Percentiles rank a stretch among this genome's conserved stretches.
phyloP scores from a whole-genome alignment of 2,113 vertebrate genomes.

The Butastur rufipennis region DNA sequence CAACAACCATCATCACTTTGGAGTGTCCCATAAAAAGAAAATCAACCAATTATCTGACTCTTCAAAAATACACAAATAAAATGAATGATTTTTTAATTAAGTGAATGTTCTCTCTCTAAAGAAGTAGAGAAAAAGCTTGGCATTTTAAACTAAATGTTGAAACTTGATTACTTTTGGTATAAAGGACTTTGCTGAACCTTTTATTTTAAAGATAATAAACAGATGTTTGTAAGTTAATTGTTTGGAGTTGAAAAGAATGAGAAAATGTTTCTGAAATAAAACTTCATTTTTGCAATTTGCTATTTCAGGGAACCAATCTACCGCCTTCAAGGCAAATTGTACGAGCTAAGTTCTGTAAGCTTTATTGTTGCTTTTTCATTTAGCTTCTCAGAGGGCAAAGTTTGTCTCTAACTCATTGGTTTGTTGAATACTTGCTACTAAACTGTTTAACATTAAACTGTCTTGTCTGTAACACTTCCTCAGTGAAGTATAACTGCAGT shows the following conservation, averaged over 20 bases:
- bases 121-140: background rate
- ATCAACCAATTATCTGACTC: background rate
- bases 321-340: conserved; percentile 92
- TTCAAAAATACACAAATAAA: conserved; percentile 25
- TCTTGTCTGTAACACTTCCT: conserved; percentile 63
- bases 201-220: conserved; percentile 58
- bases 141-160: background rate
- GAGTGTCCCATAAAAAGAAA: conserved; percentile 29
- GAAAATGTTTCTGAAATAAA: conserved; percentile 75
- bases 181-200: conserved; percentile 56
- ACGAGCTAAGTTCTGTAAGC: conserved; percentile 89
- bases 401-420: conserved; percentile 73
- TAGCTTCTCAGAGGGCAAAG: conserved; percentile 72
- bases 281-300: conserved; percentile 76
- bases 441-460: conserved; percentile 55
- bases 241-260: conserved; percentile 72
- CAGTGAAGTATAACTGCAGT: conserved; percentile 60
- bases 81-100: background rate
- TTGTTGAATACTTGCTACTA: conserved; percentile 71
- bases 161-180: background rate
- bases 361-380: conserved; percentile 83
- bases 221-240: conserved; percentile 60
- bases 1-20: background rate
- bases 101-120: background rate
- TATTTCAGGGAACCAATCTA: conserved; percentile 87